Evolutionary conservation across 2,888 invertebrate genomes (phyloP).

Genomic region (Altica lythri): DNA sequence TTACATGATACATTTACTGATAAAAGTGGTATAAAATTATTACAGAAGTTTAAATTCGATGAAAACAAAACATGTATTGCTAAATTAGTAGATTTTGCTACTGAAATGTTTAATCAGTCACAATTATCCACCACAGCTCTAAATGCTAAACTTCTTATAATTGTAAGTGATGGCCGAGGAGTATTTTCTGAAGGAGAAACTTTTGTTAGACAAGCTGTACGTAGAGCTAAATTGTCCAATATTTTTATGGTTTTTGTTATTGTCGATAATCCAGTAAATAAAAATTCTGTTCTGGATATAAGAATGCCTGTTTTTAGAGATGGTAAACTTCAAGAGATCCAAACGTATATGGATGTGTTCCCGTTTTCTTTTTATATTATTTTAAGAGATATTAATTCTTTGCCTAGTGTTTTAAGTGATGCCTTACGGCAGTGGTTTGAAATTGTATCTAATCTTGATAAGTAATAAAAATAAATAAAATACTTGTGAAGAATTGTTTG

Average conservation of each 20-base stretch:
- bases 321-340: constrained; percentile 65
- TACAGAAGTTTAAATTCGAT: constrained; percentile 82
- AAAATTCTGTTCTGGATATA: constrained; percentile 92
- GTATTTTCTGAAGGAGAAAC: constrained; percentile 87
- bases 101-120: constrained; percentile 66
- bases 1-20: constrained; percentile 86
- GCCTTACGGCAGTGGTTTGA: constrained; percentile 99
- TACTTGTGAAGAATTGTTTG: background rate
- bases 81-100: constrained; percentile 78
- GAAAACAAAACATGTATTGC: constrained; percentile 89
- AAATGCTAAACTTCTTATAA: constrained; percentile 83
- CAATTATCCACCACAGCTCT: constrained; percentile 59
- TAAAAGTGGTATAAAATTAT: constrained; percentile 79
- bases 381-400: constrained; percentile 81
- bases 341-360: constrained; percentile 90
- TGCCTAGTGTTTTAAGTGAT: constrained; percentile 92
- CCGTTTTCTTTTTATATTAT: constrained; percentile 98
- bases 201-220: constrained; percentile 76
- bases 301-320: constrained; percentile 74
- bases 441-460: constrained; percentile 71
- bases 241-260: constrained; percentile 96
- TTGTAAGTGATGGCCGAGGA: constrained; percentile 95
- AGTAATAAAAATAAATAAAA: constrained; percentile 20
- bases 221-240: constrained; percentile 77
- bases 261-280: constrained; percentile 90